phyloP scores from a whole-genome alignment of 2,797 vertebrate genomes.

The Psittacula echo region DNA sequence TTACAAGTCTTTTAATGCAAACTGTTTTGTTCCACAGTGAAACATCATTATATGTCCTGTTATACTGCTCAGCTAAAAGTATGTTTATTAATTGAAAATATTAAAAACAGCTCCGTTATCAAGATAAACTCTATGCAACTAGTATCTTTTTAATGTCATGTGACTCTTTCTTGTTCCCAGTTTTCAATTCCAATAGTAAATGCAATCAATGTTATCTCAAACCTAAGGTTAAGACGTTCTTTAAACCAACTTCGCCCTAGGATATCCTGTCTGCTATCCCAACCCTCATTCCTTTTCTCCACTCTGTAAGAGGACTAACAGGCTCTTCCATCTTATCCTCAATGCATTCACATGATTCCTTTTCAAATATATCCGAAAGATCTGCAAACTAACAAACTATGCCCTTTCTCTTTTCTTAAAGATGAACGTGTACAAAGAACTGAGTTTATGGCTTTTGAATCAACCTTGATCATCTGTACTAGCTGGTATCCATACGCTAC shows the following conservation, averaged over 20 bases:
- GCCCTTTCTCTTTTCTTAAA: neutral
- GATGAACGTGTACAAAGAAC: neutral
- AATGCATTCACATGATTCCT: neutral
- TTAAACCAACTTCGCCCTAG: neutral
- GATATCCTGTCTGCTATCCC: neutral
- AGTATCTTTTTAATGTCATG: neutral
- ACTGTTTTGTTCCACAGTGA: neutral
- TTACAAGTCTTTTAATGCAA: neutral
- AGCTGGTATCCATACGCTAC: neutral
- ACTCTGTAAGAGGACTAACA: neutral
- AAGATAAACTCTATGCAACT: neutral
- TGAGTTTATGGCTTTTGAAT: neutral
- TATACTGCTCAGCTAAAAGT: neutral
- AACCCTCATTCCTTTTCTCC: neutral
- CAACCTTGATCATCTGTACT: neutral
- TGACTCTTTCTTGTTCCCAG: neutral
- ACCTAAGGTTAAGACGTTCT: neutral
- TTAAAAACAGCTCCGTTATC: neutral
- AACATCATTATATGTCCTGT: neutral
- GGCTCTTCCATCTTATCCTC: neutral
- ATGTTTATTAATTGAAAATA: neutral
- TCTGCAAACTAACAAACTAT: neutral
- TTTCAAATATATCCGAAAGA: neutral
- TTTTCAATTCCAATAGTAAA: neutral
- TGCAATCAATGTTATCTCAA: neutral